phyloP scores from a whole-genome alignment of 2,888 invertebrate species.

The Drosophila merina region DNA sequence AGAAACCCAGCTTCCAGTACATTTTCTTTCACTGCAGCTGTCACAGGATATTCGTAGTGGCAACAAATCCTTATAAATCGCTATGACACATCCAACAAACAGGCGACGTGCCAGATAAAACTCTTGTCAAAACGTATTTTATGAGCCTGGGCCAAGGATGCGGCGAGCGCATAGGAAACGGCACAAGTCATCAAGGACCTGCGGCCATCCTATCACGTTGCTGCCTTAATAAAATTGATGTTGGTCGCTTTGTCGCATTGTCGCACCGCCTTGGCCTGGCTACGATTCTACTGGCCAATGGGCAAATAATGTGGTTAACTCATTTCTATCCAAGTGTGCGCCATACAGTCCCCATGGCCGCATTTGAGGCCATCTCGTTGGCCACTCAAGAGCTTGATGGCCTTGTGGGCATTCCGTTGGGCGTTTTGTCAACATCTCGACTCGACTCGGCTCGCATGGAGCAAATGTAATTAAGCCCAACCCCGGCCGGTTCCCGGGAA shows the following conservation, averaged over 20 bases:
- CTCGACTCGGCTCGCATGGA: slow-evolving; percentile 7
- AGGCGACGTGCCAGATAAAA: slow-evolving; percentile 74
- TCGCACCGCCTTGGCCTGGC: slow-evolving; percentile 30
- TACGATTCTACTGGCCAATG: slow-evolving; percentile 34
- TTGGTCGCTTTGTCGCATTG: slow-evolving; percentile 19
- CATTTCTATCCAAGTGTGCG: slow-evolving; percentile 58
- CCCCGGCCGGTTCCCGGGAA: slow-evolving; percentile 34
- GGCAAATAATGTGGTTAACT: slow-evolving; percentile 71
- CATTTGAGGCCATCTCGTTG: slow-evolving; percentile 49
- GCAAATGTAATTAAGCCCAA: slow-evolving; percentile 64
- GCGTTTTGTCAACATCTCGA: slow-evolving; percentile 59
- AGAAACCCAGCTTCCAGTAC: too few species aligned
- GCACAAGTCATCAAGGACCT: slow-evolving; percentile 50
- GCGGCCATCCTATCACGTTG: slow-evolving; percentile 46
- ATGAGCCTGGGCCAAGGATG: slow-evolving; percentile 49
- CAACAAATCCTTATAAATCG: slow-evolving; percentile 75
- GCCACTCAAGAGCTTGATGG: slow-evolving; percentile 46
- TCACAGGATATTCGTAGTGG: slow-evolving; percentile 43
- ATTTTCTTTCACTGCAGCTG: slow-evolving; percentile 24
- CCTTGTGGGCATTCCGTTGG: slow-evolving; percentile 41
- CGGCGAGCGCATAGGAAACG: slow-evolving; percentile 17
- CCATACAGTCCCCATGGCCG: slow-evolving; percentile 59
- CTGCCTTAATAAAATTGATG: slow-evolving; percentile 59
- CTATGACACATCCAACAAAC: slow-evolving; percentile 40
- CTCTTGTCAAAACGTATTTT: slow-evolving; percentile 75